Evolutionary conservation across 2,888 invertebrate species (phyloP).

Genomic region (Drosophila affinis): DNA sequence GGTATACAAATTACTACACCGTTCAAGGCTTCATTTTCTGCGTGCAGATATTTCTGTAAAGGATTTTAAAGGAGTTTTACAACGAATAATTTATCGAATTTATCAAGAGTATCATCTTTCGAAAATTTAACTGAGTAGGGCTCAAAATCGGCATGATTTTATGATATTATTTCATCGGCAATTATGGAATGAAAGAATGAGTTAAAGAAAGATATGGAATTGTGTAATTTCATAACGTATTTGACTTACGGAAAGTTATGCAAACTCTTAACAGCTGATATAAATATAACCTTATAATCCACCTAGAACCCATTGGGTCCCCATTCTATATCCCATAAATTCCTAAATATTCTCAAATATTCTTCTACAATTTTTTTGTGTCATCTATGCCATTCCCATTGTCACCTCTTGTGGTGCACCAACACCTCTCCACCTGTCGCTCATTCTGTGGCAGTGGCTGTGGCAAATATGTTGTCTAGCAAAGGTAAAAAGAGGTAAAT

Average conservation of each 20-base stretch:
- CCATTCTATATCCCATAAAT: not conserved
- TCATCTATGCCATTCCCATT: not conserved
- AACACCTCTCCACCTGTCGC: conserved; percentile 35
- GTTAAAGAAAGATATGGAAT: no score
- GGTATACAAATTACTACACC: not conserved
- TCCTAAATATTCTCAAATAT: not conserved
- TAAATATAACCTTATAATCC: not conserved
- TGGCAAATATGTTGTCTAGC: conserved; percentile 52
- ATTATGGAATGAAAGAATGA: no score
- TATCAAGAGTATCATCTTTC: no score
- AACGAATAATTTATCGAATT: not conserved
- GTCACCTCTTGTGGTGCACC: conserved; percentile 1
- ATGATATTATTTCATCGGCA: not conserved
- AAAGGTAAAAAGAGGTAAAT: conserved; percentile 42
- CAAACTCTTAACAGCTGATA: not conserved
- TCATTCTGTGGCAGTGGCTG: conserved; percentile 14
- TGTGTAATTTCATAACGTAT: not conserved
- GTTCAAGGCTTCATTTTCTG: no score
- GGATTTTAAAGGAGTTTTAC: not conserved
- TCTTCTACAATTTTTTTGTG: not conserved
- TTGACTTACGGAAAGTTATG: no score
- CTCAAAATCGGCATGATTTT: not conserved
- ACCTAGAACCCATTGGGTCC: not conserved
- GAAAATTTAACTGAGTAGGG: not conserved
- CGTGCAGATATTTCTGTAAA: no score